A percentile compares a stretch with the other conserved stretches of the same genome.
These are phyloP conservation scores for Pogoniulus pusillus DNA, from an alignment of 2,797 vertebrate genomes.

Conservation along the genomic window DNA sequence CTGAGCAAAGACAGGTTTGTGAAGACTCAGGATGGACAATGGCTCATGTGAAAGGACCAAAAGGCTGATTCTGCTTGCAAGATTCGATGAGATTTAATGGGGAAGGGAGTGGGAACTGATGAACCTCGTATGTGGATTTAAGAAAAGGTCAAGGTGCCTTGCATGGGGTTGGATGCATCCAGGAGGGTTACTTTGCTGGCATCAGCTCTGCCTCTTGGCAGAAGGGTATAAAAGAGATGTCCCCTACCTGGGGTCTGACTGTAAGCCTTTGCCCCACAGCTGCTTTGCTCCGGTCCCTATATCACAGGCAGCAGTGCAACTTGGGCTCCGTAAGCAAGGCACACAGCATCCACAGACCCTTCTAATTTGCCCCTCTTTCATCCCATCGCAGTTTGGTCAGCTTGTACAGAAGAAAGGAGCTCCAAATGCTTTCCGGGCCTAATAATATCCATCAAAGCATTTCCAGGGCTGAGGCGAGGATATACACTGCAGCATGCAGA, in stretches of 20 bases:
- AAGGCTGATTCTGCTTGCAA: neutral
- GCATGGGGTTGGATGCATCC: neutral
- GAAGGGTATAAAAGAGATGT: neutral
- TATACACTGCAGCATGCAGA: constrained; percentile 37
- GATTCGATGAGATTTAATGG: neutral
- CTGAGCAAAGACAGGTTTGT: neutral
- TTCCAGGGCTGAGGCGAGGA: constrained; percentile 66
- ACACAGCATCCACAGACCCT: constrained; percentile 2
- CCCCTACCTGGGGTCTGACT: neutral
- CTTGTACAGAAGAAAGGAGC: constrained; percentile 55
- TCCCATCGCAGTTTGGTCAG: constrained; percentile 41
- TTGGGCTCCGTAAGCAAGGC: neutral
- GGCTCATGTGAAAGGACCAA: neutral
- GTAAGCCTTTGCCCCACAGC: neutral
- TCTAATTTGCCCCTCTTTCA: constrained; percentile 68
- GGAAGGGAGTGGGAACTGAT: neutral
- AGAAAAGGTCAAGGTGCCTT: neutral
- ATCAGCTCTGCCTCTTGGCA: neutral
- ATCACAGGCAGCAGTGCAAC: accelerated
- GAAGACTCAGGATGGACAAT: accelerated
- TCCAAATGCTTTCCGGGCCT: constrained; percentile 71
- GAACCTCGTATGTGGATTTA: neutral
- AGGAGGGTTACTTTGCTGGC: neutral
- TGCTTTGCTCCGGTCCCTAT: neutral
- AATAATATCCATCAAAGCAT: constrained; percentile 77